Percentiles rank a stretch among this genome's conserved stretches.
Evolutionary conservation across 2,113 vertebrate species (phyloP).

Genomic region (Percopsis transmontana): DNA sequence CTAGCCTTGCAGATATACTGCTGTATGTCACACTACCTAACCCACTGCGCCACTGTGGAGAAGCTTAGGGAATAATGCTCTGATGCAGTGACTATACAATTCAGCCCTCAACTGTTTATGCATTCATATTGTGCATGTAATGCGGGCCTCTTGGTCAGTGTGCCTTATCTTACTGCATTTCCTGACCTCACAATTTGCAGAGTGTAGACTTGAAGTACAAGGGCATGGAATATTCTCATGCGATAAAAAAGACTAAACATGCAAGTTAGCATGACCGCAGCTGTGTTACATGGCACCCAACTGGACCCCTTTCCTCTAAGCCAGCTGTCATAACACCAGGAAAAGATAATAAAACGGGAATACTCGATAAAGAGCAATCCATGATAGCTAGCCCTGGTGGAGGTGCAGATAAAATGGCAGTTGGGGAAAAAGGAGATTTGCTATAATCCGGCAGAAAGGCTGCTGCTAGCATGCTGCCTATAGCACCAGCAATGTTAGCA

Average conservation of each 20-base stretch:
- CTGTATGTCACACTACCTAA: constrained; percentile 43
- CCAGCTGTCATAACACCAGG: constrained; percentile 64
- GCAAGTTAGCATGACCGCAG: constrained; percentile 21
- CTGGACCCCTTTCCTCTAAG: constrained; percentile 26
- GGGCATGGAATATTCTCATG: background rate
- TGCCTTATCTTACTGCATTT: background rate
- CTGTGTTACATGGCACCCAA: constrained; percentile 39
- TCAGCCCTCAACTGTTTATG: constrained; percentile 3
- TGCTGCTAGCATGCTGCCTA: background rate
- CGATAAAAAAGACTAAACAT: constrained; percentile 22
- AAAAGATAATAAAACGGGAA: background rate
- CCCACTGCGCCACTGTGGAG: constrained; percentile 15
- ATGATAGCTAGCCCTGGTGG: constrained; percentile 2
- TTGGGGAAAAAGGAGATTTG: background rate
- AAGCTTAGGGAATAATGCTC: constrained; percentile 8
- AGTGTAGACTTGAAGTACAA: background rate
- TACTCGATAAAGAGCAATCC: background rate
- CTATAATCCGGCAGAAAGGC: background rate
- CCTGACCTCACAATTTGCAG: constrained; percentile 10
- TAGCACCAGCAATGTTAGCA: background rate
- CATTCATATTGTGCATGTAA: background rate
- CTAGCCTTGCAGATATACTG: constrained; percentile 32
- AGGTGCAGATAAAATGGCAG: constrained; percentile 3
- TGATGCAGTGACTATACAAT: constrained; percentile 14
- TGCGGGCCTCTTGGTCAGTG: background rate